Evolutionary conservation across 2,113 vertebrate genomes (phyloP).

Genomic region (Chaetodon trifascialis): DNA sequence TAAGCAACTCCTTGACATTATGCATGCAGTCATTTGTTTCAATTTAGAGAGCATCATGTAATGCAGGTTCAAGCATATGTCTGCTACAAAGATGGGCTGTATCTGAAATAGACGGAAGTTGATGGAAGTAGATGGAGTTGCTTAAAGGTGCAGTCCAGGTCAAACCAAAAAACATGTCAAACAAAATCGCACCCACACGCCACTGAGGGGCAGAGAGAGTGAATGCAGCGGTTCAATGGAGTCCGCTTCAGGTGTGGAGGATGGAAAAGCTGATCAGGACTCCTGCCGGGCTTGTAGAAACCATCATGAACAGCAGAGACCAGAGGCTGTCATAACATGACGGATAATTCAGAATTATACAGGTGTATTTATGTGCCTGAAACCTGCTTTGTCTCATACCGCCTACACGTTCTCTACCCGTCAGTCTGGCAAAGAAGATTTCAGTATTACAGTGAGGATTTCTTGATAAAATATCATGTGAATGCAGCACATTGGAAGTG

Average conservation of each 20-base stretch:
- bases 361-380: slow-evolving; percentile 40
- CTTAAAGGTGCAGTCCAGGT: slow-evolving; percentile 6
- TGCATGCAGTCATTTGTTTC: background rate
- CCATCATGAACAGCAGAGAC: slow-evolving; percentile 28
- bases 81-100: background rate
- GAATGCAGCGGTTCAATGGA: background rate
- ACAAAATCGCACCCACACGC: slow-evolving; percentile 7
- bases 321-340: slow-evolving; percentile 38
- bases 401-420: slow-evolving; percentile 1
- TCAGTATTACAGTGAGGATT: background rate
- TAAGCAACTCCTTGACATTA: background rate
- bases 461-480: background rate
- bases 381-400: slow-evolving; percentile 38
- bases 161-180: slow-evolving; percentile 17
- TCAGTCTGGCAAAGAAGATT: slow-evolving; percentile 35
- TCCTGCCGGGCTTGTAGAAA: slow-evolving; percentile 13
- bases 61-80: slow-evolving; percentile 3
- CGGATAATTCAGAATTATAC: slow-evolving; percentile 40
- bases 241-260: slow-evolving; percentile 26
- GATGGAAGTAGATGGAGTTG: background rate
- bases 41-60: background rate
- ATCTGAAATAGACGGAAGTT: background rate
- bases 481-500: background rate
- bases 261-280: slow-evolving; percentile 1
- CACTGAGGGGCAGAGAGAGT: background rate